Conservation (phyloP, 2,113 vertebrate genomes). For the Ceyx melanurus region DNA sequence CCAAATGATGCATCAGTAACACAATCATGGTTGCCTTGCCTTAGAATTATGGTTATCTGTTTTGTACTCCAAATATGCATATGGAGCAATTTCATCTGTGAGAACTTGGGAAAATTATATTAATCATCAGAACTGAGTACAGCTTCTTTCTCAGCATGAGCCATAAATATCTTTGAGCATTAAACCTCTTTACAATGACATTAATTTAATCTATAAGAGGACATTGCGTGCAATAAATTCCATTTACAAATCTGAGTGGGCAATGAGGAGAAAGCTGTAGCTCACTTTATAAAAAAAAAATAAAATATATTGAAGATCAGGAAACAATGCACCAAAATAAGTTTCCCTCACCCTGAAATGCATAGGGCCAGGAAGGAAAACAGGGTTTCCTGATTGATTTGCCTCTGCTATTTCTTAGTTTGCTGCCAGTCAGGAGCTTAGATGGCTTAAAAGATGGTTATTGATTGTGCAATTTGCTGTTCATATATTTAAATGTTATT, state of each 20-base stretch:
- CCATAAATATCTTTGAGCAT: slow-evolving; percentile 77
- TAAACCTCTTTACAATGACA: slow-evolving; percentile 79
- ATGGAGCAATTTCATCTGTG: slow-evolving; percentile 69
- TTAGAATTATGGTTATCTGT: slow-evolving; percentile 67
- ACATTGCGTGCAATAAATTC: slow-evolving; percentile 71
- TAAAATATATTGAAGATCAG: background rate
- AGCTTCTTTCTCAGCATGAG: slow-evolving; percentile 73
- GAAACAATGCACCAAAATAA: slow-evolving; percentile 34
- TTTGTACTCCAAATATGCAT: slow-evolving; percentile 72
- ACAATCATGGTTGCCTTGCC: slow-evolving; percentile 48
- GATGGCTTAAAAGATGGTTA: slow-evolving; percentile 62
- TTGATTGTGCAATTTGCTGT: slow-evolving; percentile 67
- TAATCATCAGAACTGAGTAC: slow-evolving; percentile 76
- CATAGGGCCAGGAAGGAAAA: slow-evolving; percentile 5
- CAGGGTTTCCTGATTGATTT: slow-evolving; percentile 52
- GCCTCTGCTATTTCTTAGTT: slow-evolving; percentile 23
- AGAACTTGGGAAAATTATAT: slow-evolving; percentile 72
- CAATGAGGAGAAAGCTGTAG: slow-evolving; percentile 55
- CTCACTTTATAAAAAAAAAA: background rate
- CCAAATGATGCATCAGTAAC: slow-evolving; percentile 46
- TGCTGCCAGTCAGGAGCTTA: slow-evolving; percentile 55
- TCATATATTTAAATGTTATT: slow-evolving; percentile 75
- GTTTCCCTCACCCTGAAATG: background rate
- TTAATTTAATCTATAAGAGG: slow-evolving; percentile 80
- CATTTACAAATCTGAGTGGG: slow-evolving; percentile 75